Evolutionary conservation across 2,888 invertebrate species (phyloP).

Genomic region (Torymus texanus): DNA sequence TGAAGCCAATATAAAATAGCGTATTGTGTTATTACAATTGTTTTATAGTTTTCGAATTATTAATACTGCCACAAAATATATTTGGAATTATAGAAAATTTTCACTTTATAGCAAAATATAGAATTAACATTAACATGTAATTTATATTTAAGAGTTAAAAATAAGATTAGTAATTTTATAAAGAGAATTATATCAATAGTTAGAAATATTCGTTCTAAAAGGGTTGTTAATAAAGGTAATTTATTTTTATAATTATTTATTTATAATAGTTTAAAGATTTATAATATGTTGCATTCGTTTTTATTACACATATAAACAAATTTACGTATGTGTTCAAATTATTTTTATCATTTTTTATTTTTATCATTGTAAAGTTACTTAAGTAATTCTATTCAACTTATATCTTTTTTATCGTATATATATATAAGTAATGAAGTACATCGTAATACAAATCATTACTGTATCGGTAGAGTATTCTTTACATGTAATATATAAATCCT

Average conservation of each 20-base stretch:
- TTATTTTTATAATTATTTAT: constrained; percentile 35
- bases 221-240: background rate
- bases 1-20: background rate
- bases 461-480: too few relatives aligned
- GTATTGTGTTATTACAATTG: background rate
- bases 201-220: background rate
- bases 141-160: background rate
- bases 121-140: background rate
- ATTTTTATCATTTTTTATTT: background rate
- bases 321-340: background rate
- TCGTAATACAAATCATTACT: too few relatives aligned
- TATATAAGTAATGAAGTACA: too few relatives aligned
- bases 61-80: constrained; percentile 24
- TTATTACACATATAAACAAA: too few relatives aligned
- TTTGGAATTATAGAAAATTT: background rate
- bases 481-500: constrained; percentile 5
- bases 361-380: background rate
- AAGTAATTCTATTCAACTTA: background rate
- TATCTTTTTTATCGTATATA: too few relatives aligned
- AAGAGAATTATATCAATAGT: background rate
- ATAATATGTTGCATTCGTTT: too few relatives aligned
- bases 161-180: background rate
- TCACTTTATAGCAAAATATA: background rate
- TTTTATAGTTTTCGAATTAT: background rate
- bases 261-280: background rate